Conservation (phyloP, 2,888 invertebrate genomes). For the Eudemis profundana region DNA sequence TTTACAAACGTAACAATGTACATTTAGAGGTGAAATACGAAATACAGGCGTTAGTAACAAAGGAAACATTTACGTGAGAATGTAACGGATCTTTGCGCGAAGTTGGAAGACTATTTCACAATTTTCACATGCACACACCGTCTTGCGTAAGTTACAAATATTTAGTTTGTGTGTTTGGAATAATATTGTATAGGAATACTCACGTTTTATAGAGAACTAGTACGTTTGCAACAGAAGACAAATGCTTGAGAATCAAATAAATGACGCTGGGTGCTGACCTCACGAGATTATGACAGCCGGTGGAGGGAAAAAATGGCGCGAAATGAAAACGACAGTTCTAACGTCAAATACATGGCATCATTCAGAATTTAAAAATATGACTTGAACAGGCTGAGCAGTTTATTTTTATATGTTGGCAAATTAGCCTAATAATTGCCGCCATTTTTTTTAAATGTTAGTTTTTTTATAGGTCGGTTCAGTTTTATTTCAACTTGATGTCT, state of each 20-base stretch:
- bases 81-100: constrained; percentile 21
- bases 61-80: constrained; percentile 45
- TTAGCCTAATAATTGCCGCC: too few species aligned
- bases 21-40: not conserved
- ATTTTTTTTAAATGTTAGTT: not conserved
- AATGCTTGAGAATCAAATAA: constrained; percentile 28
- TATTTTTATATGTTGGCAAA: not conserved
- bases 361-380: not conserved
- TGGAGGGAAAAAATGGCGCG: constrained; percentile 73
- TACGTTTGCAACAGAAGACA: constrained; percentile 22
- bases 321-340: constrained; percentile 51
- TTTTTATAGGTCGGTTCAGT: too few species aligned
- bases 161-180: not conserved
- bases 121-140: not conserved
- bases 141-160: not conserved
- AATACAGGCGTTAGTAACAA: constrained; percentile 27
- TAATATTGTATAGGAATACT: constrained; percentile 16
- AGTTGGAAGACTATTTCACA: not conserved
- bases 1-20: not conserved
- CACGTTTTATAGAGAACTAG: constrained; percentile 14
- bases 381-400: not conserved
- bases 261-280: constrained; percentile 52
- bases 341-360: constrained; percentile 33
- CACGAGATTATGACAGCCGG: constrained; percentile 49
- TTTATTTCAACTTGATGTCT: too few species aligned